Percentiles rank a stretch among this genome's conserved stretches.
phyloP scores from a whole-genome alignment of 2,888 invertebrate genomes.

The Lycaena phlaeas region DNA sequence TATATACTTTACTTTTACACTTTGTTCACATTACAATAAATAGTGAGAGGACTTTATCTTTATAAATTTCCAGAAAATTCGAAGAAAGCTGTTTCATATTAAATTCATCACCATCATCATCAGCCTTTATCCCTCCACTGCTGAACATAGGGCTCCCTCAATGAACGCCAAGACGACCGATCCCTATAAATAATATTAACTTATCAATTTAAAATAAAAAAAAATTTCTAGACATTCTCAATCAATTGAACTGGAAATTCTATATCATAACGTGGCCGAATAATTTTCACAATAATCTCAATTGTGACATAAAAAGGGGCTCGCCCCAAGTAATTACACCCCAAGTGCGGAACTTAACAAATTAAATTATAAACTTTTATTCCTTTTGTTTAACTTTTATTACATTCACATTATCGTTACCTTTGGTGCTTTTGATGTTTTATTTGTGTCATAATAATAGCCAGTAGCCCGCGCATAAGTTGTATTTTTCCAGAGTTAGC shows the following conservation, averaged over 20 bases:
- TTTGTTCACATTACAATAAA: too few relatives aligned
- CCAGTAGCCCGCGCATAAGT: not conserved
- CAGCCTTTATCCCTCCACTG: too few relatives aligned
- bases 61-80: too few relatives aligned
- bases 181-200: too few relatives aligned
- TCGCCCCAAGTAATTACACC: conserved; percentile 3
- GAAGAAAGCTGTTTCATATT: too few relatives aligned
- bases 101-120: too few relatives aligned
- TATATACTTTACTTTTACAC: too few relatives aligned
- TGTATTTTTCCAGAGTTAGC: not conserved
- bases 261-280: not conserved
- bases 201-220: too few relatives aligned
- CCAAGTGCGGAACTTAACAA: not conserved
- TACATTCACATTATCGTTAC: not conserved
- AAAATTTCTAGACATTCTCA: not conserved
- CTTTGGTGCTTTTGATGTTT: not conserved
- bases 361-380: conserved; percentile 4
- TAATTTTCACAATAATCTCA: not conserved
- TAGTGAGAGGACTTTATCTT: too few relatives aligned
- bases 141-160: too few relatives aligned
- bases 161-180: too few relatives aligned
- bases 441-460: too few relatives aligned
- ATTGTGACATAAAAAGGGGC: not conserved
- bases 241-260: not conserved
- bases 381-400: not conserved